A percentile compares a stretch with the other conserved stretches of the same genome.
phyloP scores from a whole-genome alignment of 2,888 invertebrate species.

The Tipula lateralis region DNA sequence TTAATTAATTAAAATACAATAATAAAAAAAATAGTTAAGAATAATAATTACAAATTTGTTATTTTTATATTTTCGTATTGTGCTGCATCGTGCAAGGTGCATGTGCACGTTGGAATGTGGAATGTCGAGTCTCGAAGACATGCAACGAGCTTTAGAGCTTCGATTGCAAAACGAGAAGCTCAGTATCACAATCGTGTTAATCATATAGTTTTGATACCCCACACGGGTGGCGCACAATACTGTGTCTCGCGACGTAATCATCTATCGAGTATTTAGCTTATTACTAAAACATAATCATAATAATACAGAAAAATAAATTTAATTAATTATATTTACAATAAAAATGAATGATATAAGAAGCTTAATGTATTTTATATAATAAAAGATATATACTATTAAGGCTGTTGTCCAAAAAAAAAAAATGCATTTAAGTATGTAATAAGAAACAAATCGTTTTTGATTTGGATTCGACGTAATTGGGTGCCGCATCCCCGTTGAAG shows the following conservation, averaged over 20 bases:
- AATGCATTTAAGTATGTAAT: too few species aligned
- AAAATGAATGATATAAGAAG: background rate
- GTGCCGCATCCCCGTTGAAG: conserved; percentile 12
- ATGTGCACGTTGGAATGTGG: background rate
- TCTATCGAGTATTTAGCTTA: background rate
- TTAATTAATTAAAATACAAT: background rate
- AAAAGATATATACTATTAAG: background rate
- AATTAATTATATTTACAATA: background rate
- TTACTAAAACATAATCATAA: background rate
- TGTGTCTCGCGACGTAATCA: background rate
- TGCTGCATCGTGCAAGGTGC: background rate
- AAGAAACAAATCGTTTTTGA: background rate
- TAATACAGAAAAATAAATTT: background rate
- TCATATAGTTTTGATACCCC: background rate
- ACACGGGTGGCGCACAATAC: background rate
- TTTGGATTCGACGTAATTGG: background rate
- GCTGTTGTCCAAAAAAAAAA: background rate
- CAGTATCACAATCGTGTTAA: background rate
- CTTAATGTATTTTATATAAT: background rate
- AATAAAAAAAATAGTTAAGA: background rate
- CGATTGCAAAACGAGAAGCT: background rate
- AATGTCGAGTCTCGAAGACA: too few species aligned
- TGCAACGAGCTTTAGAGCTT: background rate
- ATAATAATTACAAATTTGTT: background rate
- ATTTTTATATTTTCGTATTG: background rate